Evolutionary conservation across 2,797 vertebrate genomes (phyloP).

Genomic region (Eurystomus glaucurus): DNA sequence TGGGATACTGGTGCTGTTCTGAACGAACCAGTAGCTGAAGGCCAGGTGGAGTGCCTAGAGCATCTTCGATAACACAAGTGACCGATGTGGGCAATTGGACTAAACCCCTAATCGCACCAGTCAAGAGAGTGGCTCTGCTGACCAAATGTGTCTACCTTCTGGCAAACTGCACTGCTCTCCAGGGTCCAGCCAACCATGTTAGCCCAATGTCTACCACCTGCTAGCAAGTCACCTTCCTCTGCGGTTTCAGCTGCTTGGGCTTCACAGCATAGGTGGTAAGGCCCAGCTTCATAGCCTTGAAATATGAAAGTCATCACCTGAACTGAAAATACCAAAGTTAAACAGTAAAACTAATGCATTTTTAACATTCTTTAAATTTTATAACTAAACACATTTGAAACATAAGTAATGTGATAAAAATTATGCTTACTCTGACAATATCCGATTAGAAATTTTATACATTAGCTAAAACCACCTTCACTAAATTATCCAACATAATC

Average conservation of each 20-base stretch:
- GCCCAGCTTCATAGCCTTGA: background rate
- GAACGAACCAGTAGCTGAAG: background rate
- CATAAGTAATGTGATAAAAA: background rate
- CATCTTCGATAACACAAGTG: rapidly evolving
- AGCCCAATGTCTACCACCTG: background rate
- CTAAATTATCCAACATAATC: background rate
- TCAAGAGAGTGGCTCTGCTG: background rate
- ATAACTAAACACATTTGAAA: background rate
- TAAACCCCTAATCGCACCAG: background rate
- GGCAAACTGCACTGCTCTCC: background rate
- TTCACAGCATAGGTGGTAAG: background rate
- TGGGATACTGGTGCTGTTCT: background rate
- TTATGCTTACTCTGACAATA: background rate
- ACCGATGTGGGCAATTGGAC: background rate
- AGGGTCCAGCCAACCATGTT: background rate
- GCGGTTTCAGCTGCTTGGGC: background rate
- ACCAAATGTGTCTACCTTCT: rapidly evolving
- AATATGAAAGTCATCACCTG: background rate
- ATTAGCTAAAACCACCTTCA: background rate
- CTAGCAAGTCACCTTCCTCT: background rate
- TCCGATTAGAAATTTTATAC: background rate
- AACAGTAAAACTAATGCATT: background rate
- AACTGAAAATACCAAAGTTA: background rate
- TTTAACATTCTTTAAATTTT: background rate
- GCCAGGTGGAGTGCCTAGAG: background rate